Conservation (phyloP, 1,140 invertebrate species). For the Carposina sasakii region DNA sequence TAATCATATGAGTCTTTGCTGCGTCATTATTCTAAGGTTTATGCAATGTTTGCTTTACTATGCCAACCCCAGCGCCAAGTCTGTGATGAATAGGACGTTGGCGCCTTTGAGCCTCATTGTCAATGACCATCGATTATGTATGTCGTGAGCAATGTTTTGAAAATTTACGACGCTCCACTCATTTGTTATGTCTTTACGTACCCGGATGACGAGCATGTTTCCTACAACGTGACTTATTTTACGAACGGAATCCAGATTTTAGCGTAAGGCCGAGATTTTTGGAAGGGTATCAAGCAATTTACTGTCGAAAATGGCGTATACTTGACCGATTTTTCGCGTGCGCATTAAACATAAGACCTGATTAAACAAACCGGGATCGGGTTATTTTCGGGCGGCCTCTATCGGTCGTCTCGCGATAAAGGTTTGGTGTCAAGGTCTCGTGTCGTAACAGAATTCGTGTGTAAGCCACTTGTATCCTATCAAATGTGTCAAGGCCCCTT, state of each 20-base stretch:
- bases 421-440: constrained; percentile 64
- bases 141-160: constrained; percentile 34
- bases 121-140: constrained; percentile 29
- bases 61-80: no score
- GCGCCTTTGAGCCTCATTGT: constrained; percentile 37
- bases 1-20: no score
- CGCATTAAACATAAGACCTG: constrained; percentile 40
- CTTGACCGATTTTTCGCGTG: constrained; percentile 65
- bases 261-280: constrained; percentile 38
- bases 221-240: constrained; percentile 24
- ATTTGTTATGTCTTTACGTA: constrained; percentile 33
- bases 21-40: no score
- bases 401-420: constrained; percentile 57
- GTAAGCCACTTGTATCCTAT: constrained; percentile 25
- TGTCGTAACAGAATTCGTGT: constrained; percentile 47
- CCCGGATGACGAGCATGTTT: constrained; percentile 2
- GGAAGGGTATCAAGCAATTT: constrained; percentile 52
- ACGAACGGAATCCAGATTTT: constrained; percentile 25
- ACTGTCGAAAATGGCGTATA: constrained; percentile 39
- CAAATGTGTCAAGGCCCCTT: constrained; percentile 55
- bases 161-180: constrained; percentile 23
- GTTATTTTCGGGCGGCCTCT: constrained; percentile 63
- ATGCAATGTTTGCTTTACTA: no score
- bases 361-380: constrained; percentile 42
- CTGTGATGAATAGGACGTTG: constrained; percentile 17